Evolutionary conservation across 2,113 vertebrate species (phyloP), one percentile per base, ranked within the genome.

Genomic region (Rhabdomys dilectus): DNA sequence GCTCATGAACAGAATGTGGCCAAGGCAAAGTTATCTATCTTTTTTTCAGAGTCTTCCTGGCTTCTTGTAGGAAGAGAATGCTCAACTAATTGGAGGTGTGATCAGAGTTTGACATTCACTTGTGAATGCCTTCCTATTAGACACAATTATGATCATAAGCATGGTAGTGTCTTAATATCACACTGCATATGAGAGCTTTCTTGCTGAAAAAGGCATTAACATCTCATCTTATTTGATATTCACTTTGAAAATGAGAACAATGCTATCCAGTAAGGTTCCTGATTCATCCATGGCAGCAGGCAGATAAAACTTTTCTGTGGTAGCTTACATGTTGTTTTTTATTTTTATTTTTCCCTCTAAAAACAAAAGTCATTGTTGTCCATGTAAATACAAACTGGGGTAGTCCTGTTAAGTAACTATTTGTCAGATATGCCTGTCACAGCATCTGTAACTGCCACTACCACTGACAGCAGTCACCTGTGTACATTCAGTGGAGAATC

Each of bases 401-500:
- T 36, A 88, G 97, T 53, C 70, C 93, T 81, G 68, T 11, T 34
- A 88, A 93, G 81, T 26, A 48, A 76, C 90, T 97, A 82, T 48
- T 17, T 76, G 91, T 64, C 92, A 95, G 87, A 89, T 36, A 97
- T 77, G 36, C 58, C 96, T 97, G 89, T 94, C 92, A 96, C n/a
- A 81, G 91, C 90, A 92, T 97, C 96, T 91, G 53, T 93, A 97
- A 96, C 93, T 96, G 94, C 92, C 93, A 94, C 95, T 96, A 97
- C 78, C 68, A 96, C 92, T 97, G 91, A 97, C 91, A 97, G 94
- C 94, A 70, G 48, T 91, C 97, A 97, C 93, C 90, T 96, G 7
- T 95, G 97, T 95, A 91, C 93, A 84, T 87, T 95, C 90, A 97
- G 95, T 93, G 94, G 92, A 98, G 96, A 97, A 97, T 96, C 93